Evolutionary conservation across 2,888 invertebrate species (phyloP), one percentile per base, ranked within the genome.

Genomic region (Synergus gifuensis): DNA sequence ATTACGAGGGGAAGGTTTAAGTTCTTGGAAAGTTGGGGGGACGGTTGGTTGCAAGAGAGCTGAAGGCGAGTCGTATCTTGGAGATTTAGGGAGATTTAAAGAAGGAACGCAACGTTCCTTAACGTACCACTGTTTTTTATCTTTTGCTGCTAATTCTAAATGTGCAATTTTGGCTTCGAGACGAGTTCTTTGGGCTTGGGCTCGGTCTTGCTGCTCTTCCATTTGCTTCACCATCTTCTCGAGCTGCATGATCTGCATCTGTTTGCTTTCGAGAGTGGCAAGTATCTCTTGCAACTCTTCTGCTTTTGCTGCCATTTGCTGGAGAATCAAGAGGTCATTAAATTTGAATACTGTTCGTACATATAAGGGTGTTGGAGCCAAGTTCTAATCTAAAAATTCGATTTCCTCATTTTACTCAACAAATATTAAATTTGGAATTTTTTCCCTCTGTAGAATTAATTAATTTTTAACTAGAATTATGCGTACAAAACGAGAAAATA

Each of bases 91-190:
- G 8, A 73, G 18, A 49, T 63, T 44, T 46, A n/a, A 18, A 9
- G 5, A 4, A 42, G 62, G 8, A 12, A 46, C 16, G 22, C 22
- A 28, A 28, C 44, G 44, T 12, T 46, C 22, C 49, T 42, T 73
- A 82, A 92, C 91, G 79, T 92, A 91, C 91, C 91, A 89, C 42
- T 89, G 84, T 58, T 86, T 84, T 66, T 87, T 88, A 54, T 83
- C 87, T 58, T 82, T 86, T 64, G 83, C 87, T 46, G 93, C 93
- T 78, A 94, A 90, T 85, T 94, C 94, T 0, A 94, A 91, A 69
- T 93, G 93, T 0, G 94, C 94, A 40, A 94, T 94, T 80, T 94
- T 94, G 85, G 93, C 93, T 86, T 94, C 94, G 80, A 94, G 92
- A 0, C 94, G 92, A 54, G 94, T 94, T 4, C 94, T 93, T 87